Conservation (phyloP, 2,888 invertebrate genomes). For the Caenorhabditis sp. region DNA sequence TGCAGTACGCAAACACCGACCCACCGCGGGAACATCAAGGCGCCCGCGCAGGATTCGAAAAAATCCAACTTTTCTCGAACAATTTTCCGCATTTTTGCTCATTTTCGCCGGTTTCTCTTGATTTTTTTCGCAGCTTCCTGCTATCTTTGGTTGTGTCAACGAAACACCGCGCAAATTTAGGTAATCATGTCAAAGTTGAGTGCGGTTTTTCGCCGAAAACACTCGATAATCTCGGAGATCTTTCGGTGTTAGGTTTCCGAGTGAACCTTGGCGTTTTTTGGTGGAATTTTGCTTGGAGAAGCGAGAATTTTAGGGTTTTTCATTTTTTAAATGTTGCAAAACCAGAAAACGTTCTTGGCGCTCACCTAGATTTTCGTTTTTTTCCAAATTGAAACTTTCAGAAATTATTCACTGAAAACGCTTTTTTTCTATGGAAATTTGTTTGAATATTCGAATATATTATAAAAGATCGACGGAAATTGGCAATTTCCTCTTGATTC, state of each 20-base stretch:
- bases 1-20: constrained; percentile 13
- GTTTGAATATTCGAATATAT: too few species aligned
- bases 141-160: not conserved
- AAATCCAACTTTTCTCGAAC: not conserved
- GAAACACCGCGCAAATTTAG: not conserved
- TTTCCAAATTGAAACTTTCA: too few species aligned
- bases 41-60: not conserved
- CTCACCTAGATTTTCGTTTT: too few species aligned
- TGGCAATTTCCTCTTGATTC: too few species aligned
- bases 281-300: not conserved
- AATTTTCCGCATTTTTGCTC: not conserved
- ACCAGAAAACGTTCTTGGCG: too few species aligned
- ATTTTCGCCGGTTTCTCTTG: not conserved
- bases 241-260: not conserved
- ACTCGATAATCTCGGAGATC: not conserved
- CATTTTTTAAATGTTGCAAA: not conserved
- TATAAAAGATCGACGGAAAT: too few species aligned
- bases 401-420: too few species aligned
- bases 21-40: constrained; percentile 8
- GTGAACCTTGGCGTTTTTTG: not conserved
- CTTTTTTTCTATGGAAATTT: too few species aligned
- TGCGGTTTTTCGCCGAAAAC: not conserved
- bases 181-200: constrained; percentile 11
- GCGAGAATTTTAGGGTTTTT: not conserved
- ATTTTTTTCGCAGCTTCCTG: not conserved